Percentiles rank a stretch among this genome's conserved stretches.
phyloP scores from a whole-genome alignment of 2,888 invertebrate genomes.

The Leptopilina drosophilae region DNA sequence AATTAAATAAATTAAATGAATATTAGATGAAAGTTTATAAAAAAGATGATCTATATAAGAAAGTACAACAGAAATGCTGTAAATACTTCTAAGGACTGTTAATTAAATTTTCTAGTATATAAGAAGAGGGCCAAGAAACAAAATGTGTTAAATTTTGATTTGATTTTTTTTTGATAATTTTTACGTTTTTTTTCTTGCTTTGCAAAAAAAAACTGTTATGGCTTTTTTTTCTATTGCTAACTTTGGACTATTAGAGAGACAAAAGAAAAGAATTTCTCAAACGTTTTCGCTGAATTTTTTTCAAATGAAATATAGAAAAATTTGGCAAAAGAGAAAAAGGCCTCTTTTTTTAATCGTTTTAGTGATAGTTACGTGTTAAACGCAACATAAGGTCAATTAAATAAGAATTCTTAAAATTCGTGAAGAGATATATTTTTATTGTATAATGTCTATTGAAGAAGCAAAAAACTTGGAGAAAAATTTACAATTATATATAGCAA shows the following conservation, averaged over 20 bases:
- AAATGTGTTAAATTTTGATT: not conserved
- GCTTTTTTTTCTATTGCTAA: not conserved
- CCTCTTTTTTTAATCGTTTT: slow-evolving; percentile 58
- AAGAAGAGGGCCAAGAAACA: slow-evolving; percentile 21
- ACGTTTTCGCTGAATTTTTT: slow-evolving; percentile 30
- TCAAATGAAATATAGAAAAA: slow-evolving; percentile 19
- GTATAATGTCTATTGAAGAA: slow-evolving; percentile 57
- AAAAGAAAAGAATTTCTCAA: not conserved
- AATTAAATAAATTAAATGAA: slow-evolving; percentile 5
- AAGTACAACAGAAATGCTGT: slow-evolving; percentile 56
- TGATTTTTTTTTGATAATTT: not conserved
- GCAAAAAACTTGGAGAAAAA: slow-evolving; percentile 39
- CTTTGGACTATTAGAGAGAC: not conserved
- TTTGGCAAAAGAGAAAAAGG: slow-evolving; percentile 30
- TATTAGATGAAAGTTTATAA: slow-evolving; percentile 43
- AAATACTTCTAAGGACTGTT: slow-evolving; percentile 57
- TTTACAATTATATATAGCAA: slow-evolving; percentile 16
- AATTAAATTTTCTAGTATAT: slow-evolving; percentile 29
- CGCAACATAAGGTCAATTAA: slow-evolving; percentile 48
- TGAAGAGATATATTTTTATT: slow-evolving; percentile 71
- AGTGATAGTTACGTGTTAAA: slow-evolving; percentile 57
- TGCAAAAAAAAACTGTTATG: not conserved
- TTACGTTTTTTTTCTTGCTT: not conserved
- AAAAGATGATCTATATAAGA: slow-evolving; percentile 41
- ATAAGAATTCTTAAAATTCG: slow-evolving; percentile 62